Conservation (phyloP, 2,113 vertebrate genomes). For the Triplophysa tibetana region DNA sequence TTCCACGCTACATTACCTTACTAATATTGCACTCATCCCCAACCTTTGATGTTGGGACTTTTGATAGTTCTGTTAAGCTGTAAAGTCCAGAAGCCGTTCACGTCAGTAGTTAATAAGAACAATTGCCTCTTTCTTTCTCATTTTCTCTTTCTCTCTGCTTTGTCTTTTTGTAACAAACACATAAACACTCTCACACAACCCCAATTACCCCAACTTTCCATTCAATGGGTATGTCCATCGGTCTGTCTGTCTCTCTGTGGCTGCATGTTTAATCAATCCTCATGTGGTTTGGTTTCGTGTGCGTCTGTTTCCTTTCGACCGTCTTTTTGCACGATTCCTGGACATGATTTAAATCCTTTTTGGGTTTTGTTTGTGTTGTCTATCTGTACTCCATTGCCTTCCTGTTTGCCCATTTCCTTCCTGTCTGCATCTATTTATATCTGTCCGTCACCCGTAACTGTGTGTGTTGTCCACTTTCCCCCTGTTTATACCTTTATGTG, state of each 20-base stretch:
- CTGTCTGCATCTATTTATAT: conserved; percentile 35
- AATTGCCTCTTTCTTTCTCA: conserved; percentile 45
- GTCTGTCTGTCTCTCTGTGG: conserved; percentile 32
- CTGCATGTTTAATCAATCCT: conserved; percentile 39
- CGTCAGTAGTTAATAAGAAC: background rate
- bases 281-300: conserved; percentile 24
- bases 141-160: conserved; percentile 45
- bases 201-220: conserved; percentile 51
- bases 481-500: conserved; percentile 26
- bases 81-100: conserved; percentile 16
- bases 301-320: conserved; percentile 46
- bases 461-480: conserved; percentile 24
- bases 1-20: conserved; percentile 47
- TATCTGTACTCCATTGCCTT: conserved; percentile 23
- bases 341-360: conserved; percentile 25
- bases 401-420: conserved; percentile 35
- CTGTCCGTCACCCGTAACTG: conserved; percentile 6
- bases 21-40: background rate
- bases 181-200: conserved; percentile 49
- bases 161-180: conserved; percentile 44
- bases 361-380: conserved; percentile 13
- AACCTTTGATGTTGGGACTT: conserved; percentile 15
- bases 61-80: conserved; percentile 17
- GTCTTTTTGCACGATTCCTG: conserved; percentile 35
- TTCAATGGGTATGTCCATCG: conserved; percentile 58